A percentile compares a stretch with the other conserved stretches of the same genome.
phyloP scores from a whole-genome alignment of 1,140 invertebrate genomes.

The Drosophila subpulchrella region DNA sequence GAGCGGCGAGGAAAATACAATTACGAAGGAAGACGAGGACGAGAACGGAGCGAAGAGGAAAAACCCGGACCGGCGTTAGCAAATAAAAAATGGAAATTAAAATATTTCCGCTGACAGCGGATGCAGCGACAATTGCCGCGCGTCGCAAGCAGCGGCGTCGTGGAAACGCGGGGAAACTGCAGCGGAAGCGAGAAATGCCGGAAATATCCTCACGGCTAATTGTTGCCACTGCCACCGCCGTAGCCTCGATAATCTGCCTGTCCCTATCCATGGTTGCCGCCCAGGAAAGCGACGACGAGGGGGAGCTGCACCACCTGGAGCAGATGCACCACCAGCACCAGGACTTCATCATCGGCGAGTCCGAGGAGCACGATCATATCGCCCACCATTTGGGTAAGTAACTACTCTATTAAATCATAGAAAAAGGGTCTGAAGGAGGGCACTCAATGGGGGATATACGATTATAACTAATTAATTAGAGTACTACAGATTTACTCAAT shows the following conservation, averaged over 20 bases:
- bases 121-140: conserved; percentile 44
- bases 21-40: conserved; percentile 8
- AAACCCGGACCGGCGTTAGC: conserved; percentile 39
- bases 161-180: conserved; percentile 52
- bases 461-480: too few species aligned
- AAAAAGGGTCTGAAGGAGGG: too few species aligned
- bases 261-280: conserved; percentile 35
- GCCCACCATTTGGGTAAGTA: conserved; percentile 75
- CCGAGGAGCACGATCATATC: conserved; percentile 78
- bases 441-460: too few species aligned
- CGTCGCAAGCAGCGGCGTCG: conserved; percentile 29
- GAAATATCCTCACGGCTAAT: conserved; percentile 84
- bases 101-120: conserved; percentile 78
- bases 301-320: conserved; percentile 59
- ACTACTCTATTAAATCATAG: background rate
- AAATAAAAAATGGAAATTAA: conserved; percentile 77
- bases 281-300: conserved; percentile 54
- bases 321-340: conserved; percentile 64
- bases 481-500: too few species aligned
- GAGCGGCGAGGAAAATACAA: background rate
- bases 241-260: conserved; percentile 48
- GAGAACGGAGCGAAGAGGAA: conserved; percentile 7
- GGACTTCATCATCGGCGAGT: conserved; percentile 73
- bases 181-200: conserved; percentile 80
- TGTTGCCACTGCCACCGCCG: conserved; percentile 71